A percentile compares a stretch with the other conserved stretches of the same genome.
phyloP scores from a whole-genome alignment of 2,888 invertebrate species.

The Cyrtodaria siliqua region DNA sequence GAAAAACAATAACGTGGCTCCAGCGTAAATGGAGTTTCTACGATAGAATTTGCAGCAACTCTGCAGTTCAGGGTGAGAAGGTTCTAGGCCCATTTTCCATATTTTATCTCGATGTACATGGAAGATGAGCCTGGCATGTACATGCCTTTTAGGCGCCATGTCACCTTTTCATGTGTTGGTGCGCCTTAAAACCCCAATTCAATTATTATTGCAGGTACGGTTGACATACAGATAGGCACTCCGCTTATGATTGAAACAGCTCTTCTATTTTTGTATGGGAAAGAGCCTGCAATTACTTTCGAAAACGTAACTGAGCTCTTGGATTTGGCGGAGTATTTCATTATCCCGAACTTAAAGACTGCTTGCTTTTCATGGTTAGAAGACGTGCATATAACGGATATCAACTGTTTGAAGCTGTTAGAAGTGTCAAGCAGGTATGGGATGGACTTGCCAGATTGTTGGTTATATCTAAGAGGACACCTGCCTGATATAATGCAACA shows the following conservation, averaged over 20 bases:
- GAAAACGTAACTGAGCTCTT: slow-evolving; percentile 26
- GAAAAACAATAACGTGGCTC: too few species aligned
- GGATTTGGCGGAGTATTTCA: slow-evolving; percentile 43
- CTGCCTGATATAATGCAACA: slow-evolving; percentile 11
- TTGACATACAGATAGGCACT: slow-evolving; percentile 21
- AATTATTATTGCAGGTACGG: slow-evolving; percentile 28
- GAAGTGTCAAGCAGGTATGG: slow-evolving; percentile 29
- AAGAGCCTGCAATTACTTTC: slow-evolving; percentile 22
- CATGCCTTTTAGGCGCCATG: too few species aligned
- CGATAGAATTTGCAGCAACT: too few species aligned
- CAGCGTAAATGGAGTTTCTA: too few species aligned
- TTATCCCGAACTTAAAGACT: slow-evolving; percentile 40
- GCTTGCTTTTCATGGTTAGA: slow-evolving; percentile 33
- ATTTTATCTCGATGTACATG: too few species aligned
- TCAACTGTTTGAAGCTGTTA: slow-evolving; percentile 26
- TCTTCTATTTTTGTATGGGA: slow-evolving; percentile 42
- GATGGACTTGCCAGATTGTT: slow-evolving; percentile 14
- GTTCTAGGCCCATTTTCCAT: too few species aligned
- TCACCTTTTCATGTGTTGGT: too few species aligned
- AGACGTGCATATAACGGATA: neutral
- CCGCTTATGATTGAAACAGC: slow-evolving; percentile 15
- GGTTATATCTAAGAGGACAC: slow-evolving; percentile 12
- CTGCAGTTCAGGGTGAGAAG: too few species aligned
- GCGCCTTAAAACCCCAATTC: too few species aligned
- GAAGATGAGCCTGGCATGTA: too few species aligned